A percentile compares a stretch with the other conserved stretches of the same genome.
Conservation (phyloP, 2,888 invertebrate genomes). For the Polietes domitor region DNA sequence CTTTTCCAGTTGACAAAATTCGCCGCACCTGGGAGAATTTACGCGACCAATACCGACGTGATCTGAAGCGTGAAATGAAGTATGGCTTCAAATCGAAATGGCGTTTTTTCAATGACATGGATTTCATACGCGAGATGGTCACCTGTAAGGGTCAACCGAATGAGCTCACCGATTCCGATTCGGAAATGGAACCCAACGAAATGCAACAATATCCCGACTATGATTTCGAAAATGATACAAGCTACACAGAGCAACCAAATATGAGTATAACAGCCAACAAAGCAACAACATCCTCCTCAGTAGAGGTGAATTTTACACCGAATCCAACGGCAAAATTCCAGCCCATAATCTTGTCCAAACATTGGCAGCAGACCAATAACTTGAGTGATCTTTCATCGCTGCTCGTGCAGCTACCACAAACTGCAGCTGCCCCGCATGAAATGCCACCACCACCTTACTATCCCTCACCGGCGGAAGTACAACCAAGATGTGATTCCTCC, state of each 20-base stretch:
- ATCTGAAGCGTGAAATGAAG: conserved; percentile 67
- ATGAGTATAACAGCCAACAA: too few species aligned
- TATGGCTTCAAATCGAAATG: conserved; percentile 69
- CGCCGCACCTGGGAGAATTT: conserved; percentile 71
- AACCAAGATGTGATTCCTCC: neutral
- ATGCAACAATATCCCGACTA: conserved; percentile 11
- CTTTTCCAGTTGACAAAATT: conserved; percentile 64
- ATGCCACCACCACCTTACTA: neutral
- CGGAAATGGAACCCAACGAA: conserved; percentile 50
- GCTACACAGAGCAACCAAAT: neutral
- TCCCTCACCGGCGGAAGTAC: neutral
- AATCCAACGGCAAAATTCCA: conserved; percentile 22
- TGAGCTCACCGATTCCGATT: conserved; percentile 53
- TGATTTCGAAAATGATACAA: conserved; percentile 25
- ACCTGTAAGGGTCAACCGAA: conserved; percentile 56
- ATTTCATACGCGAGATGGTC: conserved; percentile 67
- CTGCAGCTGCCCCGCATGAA: neutral
- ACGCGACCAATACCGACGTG: conserved; percentile 71
- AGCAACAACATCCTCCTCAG: too few species aligned
- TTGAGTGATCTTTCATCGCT: neutral
- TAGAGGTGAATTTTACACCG: neutral
- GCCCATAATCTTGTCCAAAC: conserved; percentile 54
- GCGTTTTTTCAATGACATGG: conserved; percentile 70
- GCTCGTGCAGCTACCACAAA: neutral
- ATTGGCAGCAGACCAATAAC: conserved; percentile 41